These are phyloP conservation scores for Lasioglossum leucozonium DNA, from an alignment of 2,888 invertebrate species.

Conservation along the genomic window DNA sequence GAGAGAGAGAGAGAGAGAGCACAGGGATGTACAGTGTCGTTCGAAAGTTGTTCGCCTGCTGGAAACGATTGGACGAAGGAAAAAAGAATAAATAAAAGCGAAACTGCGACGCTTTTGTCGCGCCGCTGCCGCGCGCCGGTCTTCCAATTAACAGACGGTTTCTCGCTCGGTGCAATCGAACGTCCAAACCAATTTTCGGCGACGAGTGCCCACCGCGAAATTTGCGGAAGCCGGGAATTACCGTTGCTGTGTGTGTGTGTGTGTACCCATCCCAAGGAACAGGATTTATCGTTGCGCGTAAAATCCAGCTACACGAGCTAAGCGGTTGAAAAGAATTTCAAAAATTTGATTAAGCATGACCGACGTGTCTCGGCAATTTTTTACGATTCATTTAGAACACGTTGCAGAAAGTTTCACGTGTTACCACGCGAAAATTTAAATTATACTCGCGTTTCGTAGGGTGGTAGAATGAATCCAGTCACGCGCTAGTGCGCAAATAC, in stretches of 20 bases:
- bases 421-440: too few relatives aligned
- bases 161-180: neutral
- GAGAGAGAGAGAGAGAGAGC: neutral
- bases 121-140: neutral
- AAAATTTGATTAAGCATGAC: neutral
- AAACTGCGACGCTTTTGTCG: neutral
- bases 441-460: too few relatives aligned
- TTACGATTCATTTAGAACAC: neutral
- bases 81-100: too few relatives aligned
- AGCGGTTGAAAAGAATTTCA: neutral
- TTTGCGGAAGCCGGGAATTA: neutral
- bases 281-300: too few relatives aligned
- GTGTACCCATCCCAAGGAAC: too few relatives aligned
- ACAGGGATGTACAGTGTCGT: neutral
- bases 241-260: neutral
- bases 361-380: neutral
- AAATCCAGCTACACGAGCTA: too few relatives aligned
- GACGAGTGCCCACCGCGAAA: neutral
- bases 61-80: neutral
- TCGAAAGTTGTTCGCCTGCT: neutral
- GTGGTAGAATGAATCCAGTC: too few relatives aligned
- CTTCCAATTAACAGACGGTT: conserved; percentile 2
- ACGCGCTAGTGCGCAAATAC: too few relatives aligned
- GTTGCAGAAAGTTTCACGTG: too few relatives aligned
- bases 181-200: neutral